Base-by-base conservation (phyloP, 2,113 vertebrate genomes). In the Aythya baeri region DNA sequence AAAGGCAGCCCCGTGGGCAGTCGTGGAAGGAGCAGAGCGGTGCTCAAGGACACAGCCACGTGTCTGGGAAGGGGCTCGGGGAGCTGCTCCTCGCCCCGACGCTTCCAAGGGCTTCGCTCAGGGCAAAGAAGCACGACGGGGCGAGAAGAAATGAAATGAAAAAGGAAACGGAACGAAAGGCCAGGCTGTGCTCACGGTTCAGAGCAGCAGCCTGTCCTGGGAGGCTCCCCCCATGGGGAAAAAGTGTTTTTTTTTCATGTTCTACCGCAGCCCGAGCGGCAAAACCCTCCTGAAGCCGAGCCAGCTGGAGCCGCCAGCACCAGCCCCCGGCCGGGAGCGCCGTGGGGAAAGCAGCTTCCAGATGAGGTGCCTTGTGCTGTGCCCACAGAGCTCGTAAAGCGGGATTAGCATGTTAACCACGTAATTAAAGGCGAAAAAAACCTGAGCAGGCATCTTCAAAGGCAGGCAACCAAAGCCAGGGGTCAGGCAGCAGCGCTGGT, bases 81-180 rank as follows among this genome's bases (percentile, higher is more conserved):
- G 96, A 93, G 96, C 83, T 91, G 86, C 91, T 97, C 94, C 85
- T 91, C 59, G 89, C 78, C 75, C 46, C 41, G 82, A 13, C 76
- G 92, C 93, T 95, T 96, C 95, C 92, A 91, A 97, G 90, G 91
- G 83, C 70, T 93, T 93, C 90, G 87, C 84, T 93, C 90, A 23
- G 86, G 75, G 81, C 57, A 94, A 95, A 89, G 79, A 94, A 92
- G 86, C 93, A 71, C 80, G 94, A 89, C 91, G 76, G 46, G 41
- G 41, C 12, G 41, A 41, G 41, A 41, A 41, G 41, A 41, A 41
- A 41, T 41, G 41, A 41, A 41, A 41, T 78, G 81, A 81, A 52
- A 94, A 86, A 93, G 91, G 86, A 93, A 94, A 94, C 1, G 62
- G 66, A 88, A 91, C 50, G 44, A 92, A 93, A 91, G 91, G 29